Base-by-base conservation (phyloP, 2,888 invertebrate species). In the Drosophila melanosoma region DNA sequence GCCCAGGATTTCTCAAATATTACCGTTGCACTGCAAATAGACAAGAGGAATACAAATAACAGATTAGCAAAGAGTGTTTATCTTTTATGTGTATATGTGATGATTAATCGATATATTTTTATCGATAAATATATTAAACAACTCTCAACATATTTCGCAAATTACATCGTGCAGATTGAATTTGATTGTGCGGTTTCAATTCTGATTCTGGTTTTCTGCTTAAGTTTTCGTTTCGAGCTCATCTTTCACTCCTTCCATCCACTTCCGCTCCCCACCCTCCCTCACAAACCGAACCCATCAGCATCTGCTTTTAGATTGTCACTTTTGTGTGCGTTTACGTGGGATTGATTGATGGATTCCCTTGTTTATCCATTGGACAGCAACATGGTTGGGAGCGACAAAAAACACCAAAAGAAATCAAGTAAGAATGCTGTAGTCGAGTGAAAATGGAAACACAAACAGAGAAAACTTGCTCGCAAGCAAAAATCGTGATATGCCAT, bases 331-430 rank as follows among this genome's bases (percentile, higher is more conserved):
- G 81, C 73, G 71, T 67, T 87, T 82, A 74, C 81, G 70, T 83
- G 82, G 70, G 83, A 65, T 77, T 87, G 87, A 87, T 87, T 87
- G 90, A 87, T 87, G 81, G 81, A 79, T 83, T 81, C 73, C 71
- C 87, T 81, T 90, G 79, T 91, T 88, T 90, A 73, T 76, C 79
- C 81, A 79, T 81, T 81, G 79, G 72, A 58, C 73, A 73, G 74
- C 81, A 73, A 73, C 89, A 73, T 76, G 74, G 60, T 40, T 38
- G 26, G 29, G 36, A 20, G 2, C 7, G 23, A 33, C n/a, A 23
- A 17, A 17, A 20, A 38, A 40, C 4, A 40, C 23, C 40, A 45
- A 45, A 8, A 23, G 23, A 15, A 15, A 17, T 15, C 2, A 26
- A 10, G 10, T 29, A 29, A 29, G 5, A 29, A 29, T 29, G 29